A percentile compares a stretch with the other conserved stretches of the same genome.
Conservation (phyloP, 2,888 invertebrate genomes). For the Aphelenchoides bicaudatus region DNA sequence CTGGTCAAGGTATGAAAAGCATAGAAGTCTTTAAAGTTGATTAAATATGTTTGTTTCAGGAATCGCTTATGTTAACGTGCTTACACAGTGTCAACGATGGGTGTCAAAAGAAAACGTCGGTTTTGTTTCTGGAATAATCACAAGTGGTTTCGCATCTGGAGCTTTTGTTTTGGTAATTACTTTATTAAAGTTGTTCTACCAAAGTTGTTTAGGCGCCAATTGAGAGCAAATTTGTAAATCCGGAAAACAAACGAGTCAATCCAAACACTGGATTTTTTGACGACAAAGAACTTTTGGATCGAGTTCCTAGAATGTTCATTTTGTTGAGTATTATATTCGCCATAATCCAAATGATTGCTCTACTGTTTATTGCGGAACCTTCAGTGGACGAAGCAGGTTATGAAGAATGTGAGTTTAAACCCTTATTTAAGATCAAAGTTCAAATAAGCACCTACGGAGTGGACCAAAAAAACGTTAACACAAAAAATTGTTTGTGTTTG, state of each 20-base stretch:
- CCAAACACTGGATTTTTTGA: slow-evolving; percentile 49
- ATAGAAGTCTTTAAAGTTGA: too few species aligned
- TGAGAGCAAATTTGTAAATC: slow-evolving; percentile 57
- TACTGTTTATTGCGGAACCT: slow-evolving; percentile 46
- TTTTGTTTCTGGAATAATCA: slow-evolving; percentile 61
- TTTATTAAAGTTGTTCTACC: too few species aligned
- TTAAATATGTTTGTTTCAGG: too few species aligned
- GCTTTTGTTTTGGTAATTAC: slow-evolving; percentile 61
- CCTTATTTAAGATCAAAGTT: too few species aligned
- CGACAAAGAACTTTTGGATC: slow-evolving; percentile 52
- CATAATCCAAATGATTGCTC: slow-evolving; percentile 45
- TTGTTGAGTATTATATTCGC: slow-evolving; percentile 47
- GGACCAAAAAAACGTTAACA: slow-evolving; percentile 2
- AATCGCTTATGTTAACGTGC: slow-evolving; percentile 53
- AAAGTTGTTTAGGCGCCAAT: too few species aligned
- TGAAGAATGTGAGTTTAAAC: background rate
- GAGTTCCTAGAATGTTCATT: slow-evolving; percentile 53
- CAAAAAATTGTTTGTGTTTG: too few species aligned
- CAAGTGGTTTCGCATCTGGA: slow-evolving; percentile 62
- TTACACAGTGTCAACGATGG: slow-evolving; percentile 55
- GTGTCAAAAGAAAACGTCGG: slow-evolving; percentile 58
- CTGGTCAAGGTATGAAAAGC: slow-evolving; percentile 54
- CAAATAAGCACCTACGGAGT: too few species aligned
- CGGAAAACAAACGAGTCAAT: slow-evolving; percentile 47
- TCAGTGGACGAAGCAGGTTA: slow-evolving; percentile 5